A percentile compares a stretch with the other conserved stretches of the same genome.
These are phyloP conservation scores for Pteronura brasiliensis DNA, from an alignment of 2,113 vertebrate species.

Conservation along the genomic window DNA sequence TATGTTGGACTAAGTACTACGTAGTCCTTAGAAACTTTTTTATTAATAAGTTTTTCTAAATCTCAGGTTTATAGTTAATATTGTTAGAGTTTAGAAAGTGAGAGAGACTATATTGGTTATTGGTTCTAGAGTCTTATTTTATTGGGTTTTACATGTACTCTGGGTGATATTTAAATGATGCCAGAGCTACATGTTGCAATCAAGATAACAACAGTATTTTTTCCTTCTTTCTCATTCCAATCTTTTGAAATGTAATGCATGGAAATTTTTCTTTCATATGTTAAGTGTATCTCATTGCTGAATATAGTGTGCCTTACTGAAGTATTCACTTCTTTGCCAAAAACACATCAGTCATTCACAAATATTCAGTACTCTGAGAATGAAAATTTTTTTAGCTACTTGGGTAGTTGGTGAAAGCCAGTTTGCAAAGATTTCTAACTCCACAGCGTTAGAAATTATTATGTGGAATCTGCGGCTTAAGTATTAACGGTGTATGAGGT, in stretches of 20 bases:
- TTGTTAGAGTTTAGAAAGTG: slow-evolving; percentile 7
- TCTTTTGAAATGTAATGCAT: slow-evolving; percentile 76
- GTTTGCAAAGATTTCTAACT: slow-evolving; percentile 70
- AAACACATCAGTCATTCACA: slow-evolving; percentile 80
- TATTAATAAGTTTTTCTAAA: slow-evolving; percentile 35
- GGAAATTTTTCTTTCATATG: slow-evolving; percentile 77
- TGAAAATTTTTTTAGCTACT: slow-evolving; percentile 70
- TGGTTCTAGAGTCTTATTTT: slow-evolving; percentile 55
- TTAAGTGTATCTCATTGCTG: slow-evolving; percentile 75
- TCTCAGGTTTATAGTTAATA: background rate
- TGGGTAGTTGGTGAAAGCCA: slow-evolving; percentile 63
- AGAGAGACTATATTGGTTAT: slow-evolving; percentile 47
- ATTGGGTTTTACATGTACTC: slow-evolving; percentile 54
- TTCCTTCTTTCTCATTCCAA: slow-evolving; percentile 64
- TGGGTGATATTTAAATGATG: slow-evolving; percentile 71
- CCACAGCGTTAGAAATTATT: background rate
- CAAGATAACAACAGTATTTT: slow-evolving; percentile 72
- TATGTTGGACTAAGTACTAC: background rate
- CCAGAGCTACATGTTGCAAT: slow-evolving; percentile 72
- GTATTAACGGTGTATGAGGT: background rate
- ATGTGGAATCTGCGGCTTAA: background rate
- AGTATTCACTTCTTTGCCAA: slow-evolving; percentile 74
- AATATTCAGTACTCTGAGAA: slow-evolving; percentile 77
- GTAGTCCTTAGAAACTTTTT: background rate
- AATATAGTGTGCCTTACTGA: slow-evolving; percentile 76